Base-by-base conservation (phyloP, 2,797 vertebrate species). In the Sebastes jordani region DNA sequence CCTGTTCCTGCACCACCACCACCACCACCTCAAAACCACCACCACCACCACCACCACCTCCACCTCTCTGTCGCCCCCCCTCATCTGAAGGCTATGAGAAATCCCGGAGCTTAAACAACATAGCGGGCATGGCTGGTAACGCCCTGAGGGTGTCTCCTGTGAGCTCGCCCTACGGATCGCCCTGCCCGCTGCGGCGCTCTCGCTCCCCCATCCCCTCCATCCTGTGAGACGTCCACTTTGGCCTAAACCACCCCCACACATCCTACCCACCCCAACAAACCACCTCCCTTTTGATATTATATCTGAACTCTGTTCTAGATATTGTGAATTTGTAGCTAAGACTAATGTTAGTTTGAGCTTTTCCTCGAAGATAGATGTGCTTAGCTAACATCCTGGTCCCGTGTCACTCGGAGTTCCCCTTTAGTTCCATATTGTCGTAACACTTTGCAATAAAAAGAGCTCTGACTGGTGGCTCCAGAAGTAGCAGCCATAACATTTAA, bases 41-140 rank as follows among this genome's bases (percentile, higher is more conserved):
- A 74, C 75, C 34, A 76, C 85, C 82, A 32, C 67, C 87, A 55
- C 81, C 78, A 10, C 85, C 78, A 82, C 89, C 81, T 80, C 84
- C 87, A 78, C 86, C 60, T 88, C 83, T 90, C 95, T 95, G 95
- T 97, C 94, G 95, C 95, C 94, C 94, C 94, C 63, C 94, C 63
- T 85, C 96, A 93, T 92, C 91, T 84, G 95, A 99, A 99, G 98
- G 97, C 94, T 98, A 97, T 90, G 97, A 98, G 95, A 99, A 99
- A 95, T 98, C 97, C 91, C 93, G 97, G 96, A 98, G 98, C 93
- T 96, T 99, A 97, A 99, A 96, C 97, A 98, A 97, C 97, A 97
- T 98, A 96, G 95, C 97, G 83, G 97, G 97, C 96, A 91, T 98
- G 97, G 94, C 97, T 89, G 96, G 96, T 94, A 98, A 96, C 95